Evolutionary conservation across 2,888 invertebrate species (phyloP).

Genomic region (Polydesmus complanatus): DNA sequence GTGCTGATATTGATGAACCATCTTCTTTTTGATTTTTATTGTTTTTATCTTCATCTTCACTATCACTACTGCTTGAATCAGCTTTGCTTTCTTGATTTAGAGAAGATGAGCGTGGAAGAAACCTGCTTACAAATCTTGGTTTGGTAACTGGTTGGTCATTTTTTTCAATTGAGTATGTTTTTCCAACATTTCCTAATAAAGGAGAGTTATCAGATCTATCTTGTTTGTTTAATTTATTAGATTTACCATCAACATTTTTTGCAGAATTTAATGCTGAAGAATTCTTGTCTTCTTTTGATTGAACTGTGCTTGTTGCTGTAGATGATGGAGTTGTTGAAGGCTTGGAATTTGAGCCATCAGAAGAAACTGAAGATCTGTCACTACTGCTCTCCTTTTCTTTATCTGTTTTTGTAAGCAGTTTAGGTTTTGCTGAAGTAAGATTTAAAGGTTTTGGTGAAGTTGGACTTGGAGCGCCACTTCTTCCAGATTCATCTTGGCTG

Average conservation of each 20-base stretch:
- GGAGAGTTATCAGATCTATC: not conserved
- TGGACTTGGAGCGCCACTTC: conserved; percentile 8
- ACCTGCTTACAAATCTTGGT: conserved; percentile 18
- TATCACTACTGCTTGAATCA: conserved; percentile 14
- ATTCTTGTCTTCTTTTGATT: not conserved
- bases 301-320: conserved; percentile 4
- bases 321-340: conserved; percentile 3
- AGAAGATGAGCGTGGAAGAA: conserved; percentile 16
- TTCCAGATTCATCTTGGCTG: conserved; percentile 16
- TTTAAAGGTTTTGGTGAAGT: not conserved
- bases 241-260: not conserved
- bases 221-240: not conserved
- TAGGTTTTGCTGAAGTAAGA: not conserved
- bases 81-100: conserved; percentile 6
- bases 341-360: conserved; percentile 15
- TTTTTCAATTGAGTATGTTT: conserved; percentile 11
- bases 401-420: not conserved
- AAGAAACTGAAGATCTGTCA: conserved; percentile 14
- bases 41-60: conserved; percentile 13
- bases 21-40: conserved; percentile 3
- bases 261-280: not conserved
- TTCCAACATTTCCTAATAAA: not conserved
- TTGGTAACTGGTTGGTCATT: conserved; percentile 2
- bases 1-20: conserved; percentile 37
- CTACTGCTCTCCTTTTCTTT: conserved; percentile 10